phyloP scores from a whole-genome alignment of 2,888 invertebrate species.

The Cosmia trapezina region DNA sequence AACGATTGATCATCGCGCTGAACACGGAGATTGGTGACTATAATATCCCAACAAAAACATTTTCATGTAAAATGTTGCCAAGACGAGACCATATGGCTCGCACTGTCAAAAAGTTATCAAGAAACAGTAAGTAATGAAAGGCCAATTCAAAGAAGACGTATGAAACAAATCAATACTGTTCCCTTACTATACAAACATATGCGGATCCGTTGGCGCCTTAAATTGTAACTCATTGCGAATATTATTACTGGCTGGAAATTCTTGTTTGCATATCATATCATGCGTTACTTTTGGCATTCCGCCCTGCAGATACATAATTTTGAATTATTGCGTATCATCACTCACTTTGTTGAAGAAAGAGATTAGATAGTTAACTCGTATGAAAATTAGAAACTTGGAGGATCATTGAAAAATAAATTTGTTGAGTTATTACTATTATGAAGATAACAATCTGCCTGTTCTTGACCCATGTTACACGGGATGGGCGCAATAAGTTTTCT shows the following conservation, averaged over 20 bases:
- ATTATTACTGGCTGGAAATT: conserved; percentile 47
- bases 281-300: conserved; percentile 41
- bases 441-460: background rate
- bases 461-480: background rate
- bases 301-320: conserved; percentile 36
- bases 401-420: conserved; percentile 3
- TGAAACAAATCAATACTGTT: conserved; percentile 6
- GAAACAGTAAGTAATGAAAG: background rate
- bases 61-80: too few species aligned
- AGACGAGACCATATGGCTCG: too few species aligned
- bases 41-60: too few species aligned
- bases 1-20: too few species aligned
- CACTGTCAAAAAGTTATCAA: background rate
- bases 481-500: background rate
- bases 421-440: background rate
- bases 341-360: conserved; percentile 8
- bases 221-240: conserved; percentile 45
- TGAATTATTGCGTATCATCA: conserved; percentile 32
- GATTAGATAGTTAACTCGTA: conserved; percentile 13
- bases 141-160: background rate
- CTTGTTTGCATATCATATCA: conserved; percentile 22
- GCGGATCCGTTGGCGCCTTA: conserved; percentile 15
- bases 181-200: conserved; percentile 18
- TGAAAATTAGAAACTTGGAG: conserved; percentile 4
- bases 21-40: too few species aligned